These are phyloP conservation scores for Rhaphigaster nebulosa DNA, from an alignment of 2,888 invertebrate genomes.

Conservation along the genomic window DNA sequence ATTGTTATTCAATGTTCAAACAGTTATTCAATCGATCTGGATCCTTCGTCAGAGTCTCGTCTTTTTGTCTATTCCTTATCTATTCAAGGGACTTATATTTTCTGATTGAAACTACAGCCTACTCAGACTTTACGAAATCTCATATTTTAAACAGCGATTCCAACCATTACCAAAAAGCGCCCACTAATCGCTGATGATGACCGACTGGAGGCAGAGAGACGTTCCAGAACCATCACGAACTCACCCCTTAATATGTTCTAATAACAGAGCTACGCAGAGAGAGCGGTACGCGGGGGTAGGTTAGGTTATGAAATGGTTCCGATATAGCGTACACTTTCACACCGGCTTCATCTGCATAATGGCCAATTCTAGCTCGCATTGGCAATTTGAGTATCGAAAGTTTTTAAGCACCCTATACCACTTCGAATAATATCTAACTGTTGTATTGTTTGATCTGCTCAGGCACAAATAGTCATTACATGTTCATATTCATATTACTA, in stretches of 20 bases:
- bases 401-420: too few species aligned
- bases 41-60: too few species aligned
- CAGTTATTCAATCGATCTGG: too few species aligned
- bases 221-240: background rate
- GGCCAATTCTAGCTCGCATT: background rate
- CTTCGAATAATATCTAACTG: background rate
- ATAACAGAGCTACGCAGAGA: background rate
- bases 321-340: background rate
- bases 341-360: slow-evolving; percentile 33
- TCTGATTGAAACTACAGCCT: background rate
- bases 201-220: background rate
- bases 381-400: background rate
- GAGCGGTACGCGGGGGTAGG: background rate
- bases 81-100: background rate
- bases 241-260: slow-evolving; percentile 9
- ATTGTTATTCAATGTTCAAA: too few species aligned
- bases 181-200: background rate
- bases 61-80: too few species aligned
- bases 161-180: background rate
- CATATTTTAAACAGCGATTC: background rate
- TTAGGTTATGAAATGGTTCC: slow-evolving; percentile 22
- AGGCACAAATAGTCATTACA: too few species aligned
- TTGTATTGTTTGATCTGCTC: too few species aligned
- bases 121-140: background rate
- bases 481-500: too few species aligned